Base-by-base conservation (phyloP, 2,797 vertebrate genomes). In the Microchirus variegatus region DNA sequence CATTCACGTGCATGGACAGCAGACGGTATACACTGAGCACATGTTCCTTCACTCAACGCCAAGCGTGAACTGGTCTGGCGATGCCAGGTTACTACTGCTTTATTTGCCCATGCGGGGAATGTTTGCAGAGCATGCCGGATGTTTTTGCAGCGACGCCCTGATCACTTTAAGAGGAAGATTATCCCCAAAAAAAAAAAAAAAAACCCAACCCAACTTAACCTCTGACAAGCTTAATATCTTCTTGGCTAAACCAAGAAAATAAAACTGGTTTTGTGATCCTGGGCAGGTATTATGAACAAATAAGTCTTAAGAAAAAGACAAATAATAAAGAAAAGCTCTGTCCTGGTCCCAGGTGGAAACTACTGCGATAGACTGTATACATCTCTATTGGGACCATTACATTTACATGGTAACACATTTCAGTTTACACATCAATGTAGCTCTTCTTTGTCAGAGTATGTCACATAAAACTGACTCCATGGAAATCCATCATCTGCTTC, bases 21-120 rank as follows among this genome's bases (percentile, higher is more conserved):
- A 10, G 9, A 51, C n/a, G 8, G n/a, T 5, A n/a, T 44, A 31
- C 43, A 44, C 15, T 16, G 15, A 18, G 49, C n/a, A n/a, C 17
- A 4, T 31, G 48, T 15, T 51, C 3, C 31, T 36, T 36, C 19
- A 2, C 15, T n/a, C n/a, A n/a, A n/a, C n/a, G 14, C 6, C 49
- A 5, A 8, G 18, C 13, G 11, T 38, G 50, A 19, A 17, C 16
- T 40, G 36, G 36, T 51, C 15, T 13, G 36, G 11, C 11, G 12
- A 40, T 13, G 7, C 4, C 5, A 12, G 10, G 16, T 18, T 16
- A 16, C 9, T 60, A 5, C 45, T 46, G 53, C 2, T 66, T 45
- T 79, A 72, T 78, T 83, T 79, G 49, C 42, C 35, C 5, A 57
- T n/a, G n/a, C n/a, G n/a, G 68, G 61, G 42, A 67, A 42, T 64